Evolutionary conservation across 2,888 invertebrate species (phyloP), one percentile per base, ranked within the genome.

Genomic region (Lingula anatina): DNA sequence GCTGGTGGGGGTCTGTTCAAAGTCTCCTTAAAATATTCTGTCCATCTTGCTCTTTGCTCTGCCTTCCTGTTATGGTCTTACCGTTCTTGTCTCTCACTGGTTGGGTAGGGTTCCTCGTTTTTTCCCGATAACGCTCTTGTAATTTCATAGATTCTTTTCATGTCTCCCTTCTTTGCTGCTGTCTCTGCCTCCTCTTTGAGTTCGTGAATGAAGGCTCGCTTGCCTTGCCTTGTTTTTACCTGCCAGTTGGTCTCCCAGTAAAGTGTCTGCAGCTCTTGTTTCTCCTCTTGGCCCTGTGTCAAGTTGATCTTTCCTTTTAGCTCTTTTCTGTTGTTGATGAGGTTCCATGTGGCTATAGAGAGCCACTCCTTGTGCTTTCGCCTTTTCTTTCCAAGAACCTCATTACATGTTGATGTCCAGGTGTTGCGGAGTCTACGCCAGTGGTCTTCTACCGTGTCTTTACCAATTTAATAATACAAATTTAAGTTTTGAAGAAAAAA

Each of bases 221-320:
- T n/a, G n/a, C n/a, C n/a, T n/a, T n/a, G n/a, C n/a, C 18, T 38
- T 38, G 12, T 12, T 25, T 36, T 36, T 15, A 46, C 46, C 26
- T 21, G 15, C 15, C 24, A 12, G 3, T 46, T 37, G n/a, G 2
- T 46, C 38, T 46, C 46, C 37, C 46, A 20, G 46, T 46, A 46
- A 21, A 21, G 46, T n/a, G 23, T 5, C 25, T 46, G 7, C n/a
- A 25, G 12, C 20, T 40, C 26, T 26, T 47, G 40, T 18, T 27
- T 47, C 40, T 47, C n/a, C 28, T 26, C 47, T 40, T 40, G 39
- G n/a, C n/a, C 40, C 31, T 44, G 44, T 31, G 20, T 44, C 44
- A 31, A 31, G 44, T n/a, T 44, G 44, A 44, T 18, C 7, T 9
- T 1, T 27, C 31, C 44, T 31, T 44, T 44, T 31, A 44, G n/a